phyloP scores from a whole-genome alignment of 2,113 vertebrate species.

The Phalacrocorax aristotelis region DNA sequence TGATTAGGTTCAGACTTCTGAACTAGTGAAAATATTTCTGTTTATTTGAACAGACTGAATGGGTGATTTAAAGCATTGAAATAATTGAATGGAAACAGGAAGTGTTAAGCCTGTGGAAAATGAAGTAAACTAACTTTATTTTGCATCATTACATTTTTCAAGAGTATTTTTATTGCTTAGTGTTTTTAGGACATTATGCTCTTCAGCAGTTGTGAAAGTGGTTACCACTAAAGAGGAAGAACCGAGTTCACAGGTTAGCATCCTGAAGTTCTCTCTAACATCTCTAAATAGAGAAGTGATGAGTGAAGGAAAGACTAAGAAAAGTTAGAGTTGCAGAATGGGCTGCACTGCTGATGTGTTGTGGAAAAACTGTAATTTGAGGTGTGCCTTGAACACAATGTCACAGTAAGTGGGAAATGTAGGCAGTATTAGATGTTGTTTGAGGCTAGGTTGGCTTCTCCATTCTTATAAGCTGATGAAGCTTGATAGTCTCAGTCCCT shows the following conservation, averaged over 20 bases:
- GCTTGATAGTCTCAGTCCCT: fast-evolving
- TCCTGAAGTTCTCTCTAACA: neutral
- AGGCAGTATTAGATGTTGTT: neutral
- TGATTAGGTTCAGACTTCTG: neutral
- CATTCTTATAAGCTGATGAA: neutral
- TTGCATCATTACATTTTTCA: neutral
- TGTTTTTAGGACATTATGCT: neutral
- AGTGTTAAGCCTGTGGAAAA: neutral
- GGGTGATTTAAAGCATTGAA: neutral
- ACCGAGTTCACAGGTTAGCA: neutral
- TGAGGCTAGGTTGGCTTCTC: neutral
- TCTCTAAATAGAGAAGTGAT: neutral
- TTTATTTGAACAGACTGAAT: neutral
- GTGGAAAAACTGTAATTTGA: neutral
- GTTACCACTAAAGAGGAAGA: neutral
- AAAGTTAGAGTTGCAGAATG: neutral
- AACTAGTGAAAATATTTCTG: neutral
- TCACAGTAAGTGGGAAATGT: neutral
- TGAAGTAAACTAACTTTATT: neutral
- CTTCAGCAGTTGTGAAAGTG: neutral
- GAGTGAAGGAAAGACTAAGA: neutral
- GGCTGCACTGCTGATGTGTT: neutral
- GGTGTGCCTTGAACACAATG: fast-evolving
- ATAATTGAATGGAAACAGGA: neutral
- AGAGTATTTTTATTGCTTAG: neutral